Conservation (phyloP, 2,888 invertebrate genomes). For the Trachelus iudaicus region DNA sequence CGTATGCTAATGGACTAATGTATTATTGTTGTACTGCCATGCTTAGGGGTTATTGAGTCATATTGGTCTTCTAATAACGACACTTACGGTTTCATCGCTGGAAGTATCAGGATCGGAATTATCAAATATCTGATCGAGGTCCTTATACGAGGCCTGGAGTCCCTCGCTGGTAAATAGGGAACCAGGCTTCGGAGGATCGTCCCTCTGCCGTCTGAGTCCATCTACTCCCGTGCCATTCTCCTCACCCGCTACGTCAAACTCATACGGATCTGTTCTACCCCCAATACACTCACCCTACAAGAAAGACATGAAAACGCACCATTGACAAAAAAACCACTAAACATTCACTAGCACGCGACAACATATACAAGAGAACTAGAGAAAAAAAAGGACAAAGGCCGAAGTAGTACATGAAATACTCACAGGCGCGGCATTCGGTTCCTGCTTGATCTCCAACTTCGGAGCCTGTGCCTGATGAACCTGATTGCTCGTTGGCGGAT, state of each 20-base stretch:
- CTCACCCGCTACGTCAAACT: slow-evolving; percentile 76
- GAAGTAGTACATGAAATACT: slow-evolving; percentile 31
- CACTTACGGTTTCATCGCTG: slow-evolving; percentile 83
- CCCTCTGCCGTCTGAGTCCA: slow-evolving; percentile 66
- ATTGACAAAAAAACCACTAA: slow-evolving; percentile 25
- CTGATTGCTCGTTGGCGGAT: slow-evolving; percentile 71
- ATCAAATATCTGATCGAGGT: slow-evolving; percentile 95
- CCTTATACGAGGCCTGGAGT: slow-evolving; percentile 86
- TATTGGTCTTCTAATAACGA: slow-evolving; percentile 50
- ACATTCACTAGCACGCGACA: slow-evolving; percentile 6
- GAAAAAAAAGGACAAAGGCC: slow-evolving; percentile 12
- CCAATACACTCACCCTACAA: slow-evolving; percentile 54
- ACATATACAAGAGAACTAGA: slow-evolving; percentile 13
- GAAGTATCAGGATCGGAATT: slow-evolving; percentile 88
- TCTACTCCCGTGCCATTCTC: slow-evolving; percentile 67
- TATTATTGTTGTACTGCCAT: not conserved
- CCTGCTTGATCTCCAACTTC: slow-evolving; percentile 75
- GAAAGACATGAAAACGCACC: slow-evolving; percentile 13
- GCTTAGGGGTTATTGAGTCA: slow-evolving; percentile 83
- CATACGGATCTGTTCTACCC: slow-evolving; percentile 72
- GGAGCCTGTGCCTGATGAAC: slow-evolving; percentile 63
- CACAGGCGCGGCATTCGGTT: slow-evolving; percentile 67
- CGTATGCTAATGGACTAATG: not conserved
- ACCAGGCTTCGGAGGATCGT: slow-evolving; percentile 69
- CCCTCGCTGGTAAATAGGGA: slow-evolving; percentile 90